phyloP scores from a whole-genome alignment of 2,797 vertebrate species.

The Malacoraja senta region DNA sequence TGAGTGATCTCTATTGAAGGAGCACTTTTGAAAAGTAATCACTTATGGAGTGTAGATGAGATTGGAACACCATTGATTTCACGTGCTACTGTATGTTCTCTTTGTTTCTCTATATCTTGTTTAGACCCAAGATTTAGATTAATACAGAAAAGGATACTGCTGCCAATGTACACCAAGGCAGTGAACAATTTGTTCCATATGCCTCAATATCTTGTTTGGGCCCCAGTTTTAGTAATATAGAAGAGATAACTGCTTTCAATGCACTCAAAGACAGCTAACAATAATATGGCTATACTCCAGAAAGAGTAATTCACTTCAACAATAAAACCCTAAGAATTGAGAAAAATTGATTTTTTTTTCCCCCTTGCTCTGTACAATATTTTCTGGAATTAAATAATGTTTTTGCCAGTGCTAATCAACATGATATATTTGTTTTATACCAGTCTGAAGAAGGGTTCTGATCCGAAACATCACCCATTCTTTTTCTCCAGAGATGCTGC shows the following conservation, averaged over 20 bases:
- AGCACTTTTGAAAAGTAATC: neutral
- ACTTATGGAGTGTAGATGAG: neutral
- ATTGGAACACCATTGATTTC: neutral
- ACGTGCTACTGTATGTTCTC: neutral
- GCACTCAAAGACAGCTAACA: too few relatives aligned
- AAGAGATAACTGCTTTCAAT: too few relatives aligned
- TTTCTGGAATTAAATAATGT: neutral
- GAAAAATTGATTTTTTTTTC: neutral
- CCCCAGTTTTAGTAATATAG: neutral
- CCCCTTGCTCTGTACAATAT: neutral
- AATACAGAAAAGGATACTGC: too few relatives aligned
- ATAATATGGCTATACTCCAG: neutral
- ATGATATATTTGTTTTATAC: neutral
- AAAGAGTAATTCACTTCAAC: neutral
- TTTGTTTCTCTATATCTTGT: neutral
- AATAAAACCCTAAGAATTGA: neutral
- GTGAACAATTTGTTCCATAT: too few relatives aligned
- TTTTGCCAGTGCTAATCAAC: neutral
- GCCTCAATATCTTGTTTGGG: neutral
- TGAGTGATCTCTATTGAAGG: neutral
- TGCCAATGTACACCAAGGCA: too few relatives aligned
- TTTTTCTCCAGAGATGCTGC: too few relatives aligned
- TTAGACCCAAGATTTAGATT: neutral
- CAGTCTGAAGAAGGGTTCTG: too few relatives aligned
- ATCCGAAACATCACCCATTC: too few relatives aligned